Base-by-base conservation (phyloP, 2,113 vertebrate species). In the Clarias batrachus region DNA sequence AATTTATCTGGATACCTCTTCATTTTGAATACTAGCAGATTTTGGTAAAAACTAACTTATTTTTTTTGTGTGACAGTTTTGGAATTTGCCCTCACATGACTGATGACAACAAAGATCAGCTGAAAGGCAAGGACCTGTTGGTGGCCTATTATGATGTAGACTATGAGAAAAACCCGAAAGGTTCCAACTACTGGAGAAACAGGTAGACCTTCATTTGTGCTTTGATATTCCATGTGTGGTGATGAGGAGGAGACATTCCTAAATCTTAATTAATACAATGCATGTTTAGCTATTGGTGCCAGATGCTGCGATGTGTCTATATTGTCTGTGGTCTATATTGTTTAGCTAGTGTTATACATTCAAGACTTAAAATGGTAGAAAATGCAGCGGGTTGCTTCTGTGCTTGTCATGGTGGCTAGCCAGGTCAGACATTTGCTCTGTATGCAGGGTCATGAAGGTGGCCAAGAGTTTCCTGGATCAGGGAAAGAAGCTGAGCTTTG, bases 111-210 rank as follows among this genome's bases (percentile, higher is more conserved):
- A 99, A 97, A 89, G 98, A 99, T 87, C 92, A 97, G 93, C 93
- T 99, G 88, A 97, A 94, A 87, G 96, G 96, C 27, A 98, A 97
- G 91, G 98, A 99, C 88, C 91, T 99, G 91, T 81, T 99, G 90
- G 96, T 97, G 83, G 97, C 98, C 0, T 99, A 99, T 90, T 99
- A 97, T 0, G 98, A 99, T 14, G 96, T 99, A 10, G 98, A 99
- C 89, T 99, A 99, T 6, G 96, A 97, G 71, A 98, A 98, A 92
- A 99, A 99, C 17, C 95, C 97, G 0, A 99, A 99, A 89, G 98
- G 98, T 27, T 98, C 98, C 59, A 99, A 99, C 94, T 99, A 99
- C 92, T 99, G 98, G 98, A 97, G 98, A 89, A 99, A 99, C 93
- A 97, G 98, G 98, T 99, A 85, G 1, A 70, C 33, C 21, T 76